Evolutionary conservation across 2,888 invertebrate species (phyloP).

Genomic region (Cryptocephalus primarius): DNA sequence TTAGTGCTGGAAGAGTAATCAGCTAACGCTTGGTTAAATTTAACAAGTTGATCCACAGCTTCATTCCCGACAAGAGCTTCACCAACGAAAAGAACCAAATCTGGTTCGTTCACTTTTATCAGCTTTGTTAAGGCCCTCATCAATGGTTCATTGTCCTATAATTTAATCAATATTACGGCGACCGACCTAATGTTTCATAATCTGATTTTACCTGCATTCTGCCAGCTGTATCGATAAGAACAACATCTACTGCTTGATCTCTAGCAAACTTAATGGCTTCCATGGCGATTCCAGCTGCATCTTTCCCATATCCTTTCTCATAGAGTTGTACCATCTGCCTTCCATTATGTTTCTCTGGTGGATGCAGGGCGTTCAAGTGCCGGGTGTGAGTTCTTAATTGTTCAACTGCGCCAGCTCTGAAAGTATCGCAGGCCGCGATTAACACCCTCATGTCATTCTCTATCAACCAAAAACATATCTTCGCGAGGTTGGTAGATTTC

Average conservation of each 20-base stretch:
- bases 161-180: slow-evolving; percentile 1
- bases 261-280: slow-evolving; percentile 87
- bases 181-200: too few relatives aligned
- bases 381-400: slow-evolving; percentile 91
- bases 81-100: slow-evolving; percentile 97
- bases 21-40: slow-evolving; percentile 96
- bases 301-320: slow-evolving; percentile 93
- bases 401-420: slow-evolving; percentile 97
- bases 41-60: slow-evolving; percentile 96
- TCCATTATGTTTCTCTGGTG: slow-evolving; percentile 58
- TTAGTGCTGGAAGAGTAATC: slow-evolving; percentile 69
- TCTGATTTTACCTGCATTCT: slow-evolving; percentile 67
- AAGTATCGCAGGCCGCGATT: slow-evolving; percentile 98
- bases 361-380: slow-evolving; percentile 89
- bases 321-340: slow-evolving; percentile 84
- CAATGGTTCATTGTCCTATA: slow-evolving; percentile 87
- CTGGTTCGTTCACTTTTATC: slow-evolving; percentile 95
- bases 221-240: slow-evolving; percentile 98
- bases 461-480: slow-evolving; percentile 98
- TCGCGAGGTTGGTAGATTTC: slow-evolving; percentile 96
- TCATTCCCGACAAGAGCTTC: slow-evolving; percentile 99
- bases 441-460: slow-evolving; percentile 93
- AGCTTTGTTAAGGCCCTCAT: slow-evolving; percentile 97
- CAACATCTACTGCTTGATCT: slow-evolving; percentile 76
- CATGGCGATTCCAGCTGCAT: slow-evolving; percentile 96